These are phyloP conservation scores for Nymphalis c-album DNA, from an alignment of 2,888 invertebrate species.

Conservation along the genomic window DNA sequence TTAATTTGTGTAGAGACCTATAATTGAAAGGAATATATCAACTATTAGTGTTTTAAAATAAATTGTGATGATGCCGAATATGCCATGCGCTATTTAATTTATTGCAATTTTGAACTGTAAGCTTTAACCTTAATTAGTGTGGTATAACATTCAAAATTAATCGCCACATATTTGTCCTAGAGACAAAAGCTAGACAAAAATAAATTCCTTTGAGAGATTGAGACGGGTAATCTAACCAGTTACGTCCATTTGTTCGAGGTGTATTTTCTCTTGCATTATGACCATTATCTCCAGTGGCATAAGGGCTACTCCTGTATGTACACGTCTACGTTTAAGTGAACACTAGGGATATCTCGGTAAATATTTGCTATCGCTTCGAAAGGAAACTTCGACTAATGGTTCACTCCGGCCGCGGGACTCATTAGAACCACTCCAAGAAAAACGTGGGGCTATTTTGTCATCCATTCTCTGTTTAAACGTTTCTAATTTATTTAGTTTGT, in stretches of 20 bases:
- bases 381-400: conserved; percentile 30
- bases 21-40: too few relatives aligned
- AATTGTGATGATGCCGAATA: too few relatives aligned
- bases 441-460: conserved; percentile 19
- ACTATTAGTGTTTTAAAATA: too few relatives aligned
- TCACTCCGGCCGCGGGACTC: conserved; percentile 14
- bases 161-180: background rate
- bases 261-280: conserved; percentile 5
- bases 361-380: conserved; percentile 30
- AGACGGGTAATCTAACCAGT: background rate
- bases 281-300: conserved; percentile 3
- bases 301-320: background rate
- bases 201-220: background rate
- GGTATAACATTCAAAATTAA: background rate
- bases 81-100: too few relatives aligned
- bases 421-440: conserved; percentile 25
- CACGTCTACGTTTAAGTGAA: conserved; percentile 9
- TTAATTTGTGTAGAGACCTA: too few relatives aligned
- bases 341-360: conserved; percentile 28
- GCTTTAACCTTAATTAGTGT: background rate
- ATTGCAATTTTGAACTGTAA: too few relatives aligned
- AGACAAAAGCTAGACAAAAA: background rate
- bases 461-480: conserved; percentile 14
- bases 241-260: background rate
- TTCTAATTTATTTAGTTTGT: background rate